Conservation (phyloP, 2,113 vertebrate species). For the Pangasianodon gigas region DNA sequence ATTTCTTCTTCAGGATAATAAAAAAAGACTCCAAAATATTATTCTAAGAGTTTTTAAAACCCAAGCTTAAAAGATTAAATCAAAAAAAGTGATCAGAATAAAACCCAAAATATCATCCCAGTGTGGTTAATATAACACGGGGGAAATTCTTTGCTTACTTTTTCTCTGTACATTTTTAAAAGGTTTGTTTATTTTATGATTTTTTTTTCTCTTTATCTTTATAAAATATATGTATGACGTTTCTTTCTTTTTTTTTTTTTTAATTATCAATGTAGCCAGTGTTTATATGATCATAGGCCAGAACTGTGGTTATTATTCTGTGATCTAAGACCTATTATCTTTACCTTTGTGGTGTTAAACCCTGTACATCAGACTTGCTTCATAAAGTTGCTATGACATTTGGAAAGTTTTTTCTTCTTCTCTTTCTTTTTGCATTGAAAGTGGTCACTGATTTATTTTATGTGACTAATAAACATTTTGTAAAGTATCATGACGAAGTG, state of each 20-base stretch:
- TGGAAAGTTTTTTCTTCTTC: conserved; percentile 72
- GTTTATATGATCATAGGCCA: conserved; percentile 65
- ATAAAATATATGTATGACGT: neutral
- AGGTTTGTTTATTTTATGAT: conserved; percentile 75
- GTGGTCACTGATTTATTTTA: conserved; percentile 86
- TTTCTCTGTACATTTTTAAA: conserved; percentile 74
- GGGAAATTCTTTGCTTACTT: neutral
- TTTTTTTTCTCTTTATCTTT: neutral
- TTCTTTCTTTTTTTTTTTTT: neutral
- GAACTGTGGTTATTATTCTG: conserved; percentile 71
- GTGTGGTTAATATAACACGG: neutral
- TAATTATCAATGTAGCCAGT: neutral
- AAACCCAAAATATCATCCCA: neutral
- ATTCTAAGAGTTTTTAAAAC: conserved; percentile 60
- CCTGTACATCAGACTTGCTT: conserved; percentile 86
- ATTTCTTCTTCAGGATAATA: conserved; percentile 76
- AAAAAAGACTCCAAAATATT: conserved; percentile 76
- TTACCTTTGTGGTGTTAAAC: conserved; percentile 79
- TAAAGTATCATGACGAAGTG: conserved; percentile 63
- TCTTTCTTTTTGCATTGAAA: conserved; percentile 87
- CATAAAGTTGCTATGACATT: conserved; percentile 82
- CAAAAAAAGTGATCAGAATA: neutral
- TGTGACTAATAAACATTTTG: conserved; percentile 93
- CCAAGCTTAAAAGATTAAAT: conserved; percentile 62
- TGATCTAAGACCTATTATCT: conserved; percentile 72